Percentiles rank a stretch among this genome's conserved stretches.
phyloP scores from a whole-genome alignment of 1,140 invertebrate species.

The Cotesia vestalis region DNA sequence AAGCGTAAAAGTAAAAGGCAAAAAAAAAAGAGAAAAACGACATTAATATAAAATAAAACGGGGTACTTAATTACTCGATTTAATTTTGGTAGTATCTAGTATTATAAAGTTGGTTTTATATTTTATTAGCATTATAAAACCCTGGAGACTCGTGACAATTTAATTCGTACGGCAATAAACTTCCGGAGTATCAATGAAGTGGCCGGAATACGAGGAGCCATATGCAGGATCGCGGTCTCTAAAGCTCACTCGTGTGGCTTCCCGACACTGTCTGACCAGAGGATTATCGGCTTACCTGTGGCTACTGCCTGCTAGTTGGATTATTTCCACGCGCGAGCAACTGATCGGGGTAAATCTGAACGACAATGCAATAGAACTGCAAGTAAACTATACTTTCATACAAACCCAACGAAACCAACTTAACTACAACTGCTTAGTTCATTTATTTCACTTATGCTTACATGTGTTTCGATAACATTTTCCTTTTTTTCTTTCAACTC shows the following conservation, averaged over 20 bases:
- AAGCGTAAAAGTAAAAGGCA: no score
- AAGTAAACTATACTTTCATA: background rate
- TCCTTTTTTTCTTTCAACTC: no score
- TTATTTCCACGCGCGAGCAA: conserved; percentile 49
- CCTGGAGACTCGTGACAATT: background rate
- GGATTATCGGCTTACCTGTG: conserved; percentile 62
- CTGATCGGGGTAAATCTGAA: conserved; percentile 42
- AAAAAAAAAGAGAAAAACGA: no score
- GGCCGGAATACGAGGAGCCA: conserved; percentile 20
- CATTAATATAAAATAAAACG: no score
- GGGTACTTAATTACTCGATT: no score
- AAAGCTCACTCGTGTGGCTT: conserved; percentile 61
- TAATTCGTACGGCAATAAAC: background rate
- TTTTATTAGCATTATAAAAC: no score
- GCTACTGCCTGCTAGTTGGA: conserved; percentile 46
- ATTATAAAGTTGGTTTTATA: no score
- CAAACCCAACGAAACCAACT: background rate
- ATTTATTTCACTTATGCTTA: no score
- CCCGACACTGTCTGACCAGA: conserved; percentile 62
- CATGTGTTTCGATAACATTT: no score
- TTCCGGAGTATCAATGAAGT: background rate
- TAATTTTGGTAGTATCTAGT: no score
- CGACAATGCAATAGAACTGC: conserved; percentile 10
- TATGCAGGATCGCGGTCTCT: conserved; percentile 25
- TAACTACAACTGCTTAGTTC: no score